These are phyloP conservation scores for Alosa sapidissima DNA, from an alignment of 2,797 vertebrate species.

Conservation along the genomic window DNA sequence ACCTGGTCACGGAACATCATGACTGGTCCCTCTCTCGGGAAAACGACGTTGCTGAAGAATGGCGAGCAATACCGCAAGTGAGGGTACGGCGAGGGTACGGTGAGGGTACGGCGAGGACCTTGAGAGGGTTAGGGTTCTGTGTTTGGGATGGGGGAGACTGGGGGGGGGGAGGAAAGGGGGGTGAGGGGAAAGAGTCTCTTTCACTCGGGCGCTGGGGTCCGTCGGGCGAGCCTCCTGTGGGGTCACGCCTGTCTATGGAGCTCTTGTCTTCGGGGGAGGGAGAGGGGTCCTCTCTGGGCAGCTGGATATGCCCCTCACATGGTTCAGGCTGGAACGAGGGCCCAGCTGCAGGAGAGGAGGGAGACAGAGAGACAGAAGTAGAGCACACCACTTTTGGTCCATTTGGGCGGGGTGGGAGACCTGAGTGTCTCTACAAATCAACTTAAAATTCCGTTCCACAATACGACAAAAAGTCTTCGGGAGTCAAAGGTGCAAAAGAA, in stretches of 20 bases:
- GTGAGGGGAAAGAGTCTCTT: slow-evolving; percentile 52
- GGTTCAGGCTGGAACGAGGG: slow-evolving; percentile 73
- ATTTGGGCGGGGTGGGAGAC: neutral
- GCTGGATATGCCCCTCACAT: slow-evolving; percentile 84
- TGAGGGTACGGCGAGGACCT: neutral
- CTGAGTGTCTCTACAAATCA: neutral
- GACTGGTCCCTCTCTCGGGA: slow-evolving; percentile 63
- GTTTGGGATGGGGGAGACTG: neutral
- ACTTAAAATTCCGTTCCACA: neutral
- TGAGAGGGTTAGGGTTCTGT: neutral
- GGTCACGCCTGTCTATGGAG: slow-evolving; percentile 65
- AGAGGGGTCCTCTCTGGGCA: slow-evolving; percentile 68
- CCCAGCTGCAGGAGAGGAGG: slow-evolving; percentile 58
- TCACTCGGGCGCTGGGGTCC: slow-evolving; percentile 53
- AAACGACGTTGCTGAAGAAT: neutral
- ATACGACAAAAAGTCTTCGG: neutral
- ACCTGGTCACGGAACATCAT: slow-evolving; percentile 99
- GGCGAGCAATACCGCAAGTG: neutral
- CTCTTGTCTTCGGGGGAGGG: neutral
- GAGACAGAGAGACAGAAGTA: slow-evolving; percentile 31
- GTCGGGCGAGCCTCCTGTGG: slow-evolving; percentile 68
- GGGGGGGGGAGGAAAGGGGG: slow-evolving; percentile 33
- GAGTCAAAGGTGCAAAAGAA: neutral
- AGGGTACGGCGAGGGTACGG: neutral
- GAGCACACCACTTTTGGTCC: slow-evolving; percentile 30